Evolutionary conservation across 2,888 invertebrate genomes (phyloP), one percentile per base, ranked within the genome.

Genomic region (Brachycybe producta): DNA sequence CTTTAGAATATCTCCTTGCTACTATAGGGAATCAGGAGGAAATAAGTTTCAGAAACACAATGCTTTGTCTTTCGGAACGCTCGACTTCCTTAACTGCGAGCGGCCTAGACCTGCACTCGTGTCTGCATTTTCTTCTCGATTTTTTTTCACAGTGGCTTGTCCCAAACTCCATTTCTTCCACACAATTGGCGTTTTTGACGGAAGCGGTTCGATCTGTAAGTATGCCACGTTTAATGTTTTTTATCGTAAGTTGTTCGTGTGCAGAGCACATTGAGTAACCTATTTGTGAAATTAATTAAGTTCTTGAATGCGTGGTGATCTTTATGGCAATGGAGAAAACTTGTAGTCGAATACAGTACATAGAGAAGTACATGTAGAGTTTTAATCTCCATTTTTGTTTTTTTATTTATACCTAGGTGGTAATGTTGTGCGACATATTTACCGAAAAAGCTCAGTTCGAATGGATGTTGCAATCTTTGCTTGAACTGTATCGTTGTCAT

Each of bases 101-200:
- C 55, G 81, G 79, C 11, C 74, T 95, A 32, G 94, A 95, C 68
- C 74, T 92, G 27, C 84, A 85, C 65, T 95, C 94, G 52, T 95
- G 94, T 68, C 69, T 94, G 47, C 88, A 90, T 64, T 82, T 95
- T 63, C 73, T 95, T 17, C 77, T 91, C 65, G 94, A 95, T 66
- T 77, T 94, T 28, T 88, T 87, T 57, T 77, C 84, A 1, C 86
- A 90, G 51, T 78, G 82, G 76, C 66, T 79, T 54, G 70, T 73
- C 45, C 61, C 63, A 17, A 17, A 38, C n/a, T 30, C 44, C n/a
- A 24, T 30, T 5, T 28, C 40, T 13, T 61, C 61, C 42, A 63
- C 64, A 19, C 65, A 68, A 2, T 61, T 70, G 5, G 61, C 64
- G 59, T 59, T 68, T 46, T 60, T 68, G 39, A 66, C 67, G 54